Conservation (phyloP, 2,797 vertebrate genomes). For the Gymnocypris eckloni region DNA sequence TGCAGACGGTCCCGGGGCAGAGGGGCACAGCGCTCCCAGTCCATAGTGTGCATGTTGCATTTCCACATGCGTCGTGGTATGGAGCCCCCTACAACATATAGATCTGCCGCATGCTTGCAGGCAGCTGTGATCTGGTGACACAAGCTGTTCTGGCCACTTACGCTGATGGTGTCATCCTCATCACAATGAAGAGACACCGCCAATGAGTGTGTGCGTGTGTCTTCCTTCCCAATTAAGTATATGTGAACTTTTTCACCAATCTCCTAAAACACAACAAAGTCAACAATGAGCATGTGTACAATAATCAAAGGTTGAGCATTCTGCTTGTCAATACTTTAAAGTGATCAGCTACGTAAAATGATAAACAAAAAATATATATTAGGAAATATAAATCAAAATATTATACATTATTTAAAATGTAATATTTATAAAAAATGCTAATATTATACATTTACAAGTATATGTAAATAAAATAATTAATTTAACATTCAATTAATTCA, state of each 20-base stretch:
- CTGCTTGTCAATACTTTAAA: background rate
- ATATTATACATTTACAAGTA: background rate
- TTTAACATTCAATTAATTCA: background rate
- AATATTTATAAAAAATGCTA: background rate
- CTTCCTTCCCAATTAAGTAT: conserved; percentile 97
- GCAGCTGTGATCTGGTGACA: conserved; percentile 98
- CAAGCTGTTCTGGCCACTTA: conserved; percentile 96
- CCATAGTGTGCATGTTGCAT: conserved; percentile 98
- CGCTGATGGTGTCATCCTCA: conserved; percentile 92
- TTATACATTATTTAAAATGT: too few species aligned
- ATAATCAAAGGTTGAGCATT: background rate
- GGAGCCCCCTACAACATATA: conserved; percentile 97
- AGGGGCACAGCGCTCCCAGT: conserved; percentile 98
- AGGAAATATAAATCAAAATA: too few species aligned
- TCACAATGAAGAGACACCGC: conserved; percentile 96
- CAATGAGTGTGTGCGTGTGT: conserved; percentile 92
- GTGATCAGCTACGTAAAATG: background rate
- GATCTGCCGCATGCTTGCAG: conserved; percentile 94
- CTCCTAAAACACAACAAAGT: conserved; percentile 77
- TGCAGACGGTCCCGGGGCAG: conserved; percentile 95
- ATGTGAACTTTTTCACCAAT: conserved; percentile 98
- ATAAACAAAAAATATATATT: too few species aligned
- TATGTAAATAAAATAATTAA: background rate
- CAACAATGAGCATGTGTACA: background rate
- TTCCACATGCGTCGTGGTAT: conserved; percentile 99